Evolutionary conservation across 2,797 vertebrate species (phyloP).

Genomic region (Sebastes minor): DNA sequence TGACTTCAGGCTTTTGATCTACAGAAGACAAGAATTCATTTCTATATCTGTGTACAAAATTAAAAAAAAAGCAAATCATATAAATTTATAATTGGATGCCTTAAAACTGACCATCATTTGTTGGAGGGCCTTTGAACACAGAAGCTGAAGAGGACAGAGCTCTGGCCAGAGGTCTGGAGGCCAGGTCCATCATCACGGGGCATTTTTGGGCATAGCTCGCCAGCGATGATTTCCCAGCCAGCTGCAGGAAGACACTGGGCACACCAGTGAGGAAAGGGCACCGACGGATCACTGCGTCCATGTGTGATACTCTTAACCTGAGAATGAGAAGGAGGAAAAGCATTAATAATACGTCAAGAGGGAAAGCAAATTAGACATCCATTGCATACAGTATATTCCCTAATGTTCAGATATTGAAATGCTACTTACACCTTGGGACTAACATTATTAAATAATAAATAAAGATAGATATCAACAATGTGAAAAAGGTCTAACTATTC

Average conservation of each 20-base stretch:
- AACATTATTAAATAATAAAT: not conserved
- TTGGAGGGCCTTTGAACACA: constrained; percentile 76
- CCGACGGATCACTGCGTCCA: constrained; percentile 85
- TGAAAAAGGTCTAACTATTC: not conserved
- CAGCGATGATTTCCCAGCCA: constrained; percentile 84
- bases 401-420: not conserved
- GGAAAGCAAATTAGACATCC: not conserved
- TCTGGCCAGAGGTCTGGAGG: constrained; percentile 72
- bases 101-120: constrained; percentile 77
- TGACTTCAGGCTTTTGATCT: constrained; percentile 39
- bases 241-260: constrained; percentile 88
- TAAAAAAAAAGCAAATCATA: not conserved
- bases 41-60: not conserved
- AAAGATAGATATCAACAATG: not conserved
- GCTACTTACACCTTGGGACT: not conserved
- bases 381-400: not conserved
- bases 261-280: constrained; percentile 90
- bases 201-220: constrained; percentile 89
- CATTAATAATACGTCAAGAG: not conserved
- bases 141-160: constrained; percentile 79
- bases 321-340: not conserved
- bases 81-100: not conserved
- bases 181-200: constrained; percentile 90
- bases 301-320: constrained; percentile 61
- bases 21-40: not conserved